Base-by-base conservation (phyloP, 2,888 invertebrate species). In the Leptopilina myrica region DNA sequence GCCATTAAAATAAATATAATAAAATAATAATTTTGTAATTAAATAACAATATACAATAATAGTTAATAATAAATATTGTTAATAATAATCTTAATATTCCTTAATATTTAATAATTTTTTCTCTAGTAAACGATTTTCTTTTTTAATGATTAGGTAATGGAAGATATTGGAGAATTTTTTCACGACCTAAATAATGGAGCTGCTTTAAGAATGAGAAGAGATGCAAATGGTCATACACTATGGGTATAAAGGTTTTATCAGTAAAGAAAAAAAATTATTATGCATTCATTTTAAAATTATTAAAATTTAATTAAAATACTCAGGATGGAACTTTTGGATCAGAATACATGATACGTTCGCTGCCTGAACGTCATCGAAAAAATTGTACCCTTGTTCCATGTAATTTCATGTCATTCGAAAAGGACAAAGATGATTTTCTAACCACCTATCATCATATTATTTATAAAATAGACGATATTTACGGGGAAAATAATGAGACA, bases 401-500 rank as follows among this genome's bases (percentile, higher is more conserved):
- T 20, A 20, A 62, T 62, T 62, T 62, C 7, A 62, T 2, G 7
- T 62, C 20, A 20, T 62, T 62, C 8, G 12, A 33, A 7, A 66
- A 65, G 11, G 66, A 33, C 6, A 66, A 80, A 53, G n/a, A 78
- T 7, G 73, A 81, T 14, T 82, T 81, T 49, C 20, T 62, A 78
- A 43, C n/a, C 76, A 86, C 85, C 5, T 84, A 84, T 84, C 86
- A 85, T 81, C 89, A 89, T 15, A 81, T 89, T n/a, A 79, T 89
- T 40, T 89, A 86, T 20, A 62, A 62, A 62, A 62, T 62, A 62
- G 62, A 62, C 20, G 20, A 62, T 20, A 15, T 62, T 15, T 53
- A 76, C n/a, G 64, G 26, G 65, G 69, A 69, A 40, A 59, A 75
- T 65, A 46, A 11, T 46, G 49, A 65, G 14, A n/a, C 1, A 76